Percentiles rank a stretch among this genome's conserved stretches.
Conservation (phyloP, 2,113 vertebrate species). For the Rousettus leschenaultii region DNA sequence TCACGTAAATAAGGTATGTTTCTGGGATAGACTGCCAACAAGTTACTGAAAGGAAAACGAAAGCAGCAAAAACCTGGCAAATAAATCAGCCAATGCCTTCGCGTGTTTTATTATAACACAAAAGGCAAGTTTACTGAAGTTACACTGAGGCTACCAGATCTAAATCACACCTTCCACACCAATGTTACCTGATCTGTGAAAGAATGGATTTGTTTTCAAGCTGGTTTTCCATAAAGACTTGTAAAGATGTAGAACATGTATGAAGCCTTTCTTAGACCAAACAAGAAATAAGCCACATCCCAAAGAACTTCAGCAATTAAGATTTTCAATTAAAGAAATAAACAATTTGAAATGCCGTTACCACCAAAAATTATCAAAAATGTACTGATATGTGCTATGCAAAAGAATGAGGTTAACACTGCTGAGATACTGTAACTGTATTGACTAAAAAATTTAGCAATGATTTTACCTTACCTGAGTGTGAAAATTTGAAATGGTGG, state of each 20-base stretch:
- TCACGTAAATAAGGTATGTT: conserved; percentile 40
- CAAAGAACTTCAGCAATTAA: conserved; percentile 24
- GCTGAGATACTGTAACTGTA: background rate
- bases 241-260: background rate
- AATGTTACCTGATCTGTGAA: background rate
- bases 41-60: conserved; percentile 69
- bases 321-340: conserved; percentile 24
- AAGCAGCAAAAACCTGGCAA: conserved; percentile 42
- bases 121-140: background rate
- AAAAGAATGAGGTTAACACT: conserved; percentile 32
- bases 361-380: background rate
- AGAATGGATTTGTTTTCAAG: conserved; percentile 33
- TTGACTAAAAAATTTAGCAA: conserved; percentile 49
- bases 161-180: conserved; percentile 18
- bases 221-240: conserved; percentile 36
- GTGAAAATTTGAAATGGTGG: conserved; percentile 97
- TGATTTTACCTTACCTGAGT: conserved; percentile 89
- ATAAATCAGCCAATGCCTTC: conserved; percentile 33
- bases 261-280: conserved; percentile 32
- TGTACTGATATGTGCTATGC: background rate
- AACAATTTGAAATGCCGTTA: background rate
- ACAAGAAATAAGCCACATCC: background rate
- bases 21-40: conserved; percentile 74
- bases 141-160: background rate
- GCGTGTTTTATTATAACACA: background rate